Evolutionary conservation across 2,797 vertebrate species (phyloP), one percentile per base, ranked within the genome.

Genomic region (Alouatta caraya): DNA sequence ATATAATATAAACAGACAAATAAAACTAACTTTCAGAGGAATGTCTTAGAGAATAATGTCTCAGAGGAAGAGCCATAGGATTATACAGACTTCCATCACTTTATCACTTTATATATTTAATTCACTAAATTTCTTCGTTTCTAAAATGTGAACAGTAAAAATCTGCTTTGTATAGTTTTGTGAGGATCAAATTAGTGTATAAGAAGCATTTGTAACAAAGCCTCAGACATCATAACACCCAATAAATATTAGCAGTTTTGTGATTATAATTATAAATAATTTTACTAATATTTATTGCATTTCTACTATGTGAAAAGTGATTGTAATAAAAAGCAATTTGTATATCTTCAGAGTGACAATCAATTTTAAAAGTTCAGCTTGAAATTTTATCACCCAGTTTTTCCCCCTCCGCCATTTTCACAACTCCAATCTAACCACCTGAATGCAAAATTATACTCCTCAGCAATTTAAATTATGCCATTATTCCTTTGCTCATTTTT

Each of bases 401-500:
- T 79, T 75, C 37, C 59, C 14, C 26, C 19, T 85, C 80, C 6
- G 14, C 86, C 82, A 82, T 95, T 75, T 97, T 88, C n/a, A 96
- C 67, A 96, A 61, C n/a, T 86, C 61, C 15, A 88, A 4, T 86
- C 59, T 93, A 88, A 96, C 81, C 59, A 96, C 88, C 84, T 93
- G 92, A 94, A 96, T 97, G 48, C 88, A 97, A 97, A 97, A 92
- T 97, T 97, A 94, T 85, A 83, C 59, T 98, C 92, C 93, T 97
- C 96, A 94, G 93, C 85, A 90, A 97, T 97, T 97, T 97, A 97
- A 97, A 97, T 97, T 94, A 96, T 91, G 64, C 61, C 92, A 97
- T 97, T 95, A 97, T 94, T 95, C 90, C 28, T 96, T 86, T 86
- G 59, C 90, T 90, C 95, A 55, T 94, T 96, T 97, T 97, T 96